Conservation (phyloP, 2,113 vertebrate genomes). For the Tyrannus savana region DNA sequence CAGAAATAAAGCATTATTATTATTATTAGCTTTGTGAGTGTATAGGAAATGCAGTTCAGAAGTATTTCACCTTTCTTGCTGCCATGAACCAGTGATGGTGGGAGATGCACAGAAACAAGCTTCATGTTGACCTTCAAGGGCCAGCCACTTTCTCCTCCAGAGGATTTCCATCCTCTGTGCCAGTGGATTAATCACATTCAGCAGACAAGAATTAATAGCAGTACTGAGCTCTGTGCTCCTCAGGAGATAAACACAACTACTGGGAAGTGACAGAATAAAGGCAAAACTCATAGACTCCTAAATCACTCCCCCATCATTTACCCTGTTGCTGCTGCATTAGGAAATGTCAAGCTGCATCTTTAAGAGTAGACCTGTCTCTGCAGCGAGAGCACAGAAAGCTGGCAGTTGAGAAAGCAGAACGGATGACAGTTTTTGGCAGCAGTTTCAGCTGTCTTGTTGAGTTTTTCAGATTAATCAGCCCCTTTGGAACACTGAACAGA, state of each 20-base stretch:
- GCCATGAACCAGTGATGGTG: background rate
- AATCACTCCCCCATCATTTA: background rate
- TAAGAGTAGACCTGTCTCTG: slow-evolving; percentile 28
- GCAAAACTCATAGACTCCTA: background rate
- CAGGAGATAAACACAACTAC: background rate
- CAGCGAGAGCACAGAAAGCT: slow-evolving; percentile 32
- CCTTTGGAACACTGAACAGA: slow-evolving; percentile 66
- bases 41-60: background rate
- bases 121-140: background rate
- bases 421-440: slow-evolving; percentile 70
- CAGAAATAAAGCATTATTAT: background rate
- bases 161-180: background rate
- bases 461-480: slow-evolving; percentile 74
- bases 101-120: background rate
- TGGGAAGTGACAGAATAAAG: background rate
- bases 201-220: background rate
- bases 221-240: background rate
- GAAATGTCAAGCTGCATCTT: slow-evolving; percentile 58
- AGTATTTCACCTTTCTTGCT: background rate
- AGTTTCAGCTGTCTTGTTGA: slow-evolving; percentile 68
- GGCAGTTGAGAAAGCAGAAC: slow-evolving; percentile 61
- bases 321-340: slow-evolving; percentile 15
- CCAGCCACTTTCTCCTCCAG: background rate
- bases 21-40: background rate
- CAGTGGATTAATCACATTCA: background rate